Evolutionary conservation across 2,797 vertebrate species (phyloP).

Genomic region (Tapirus indicus): DNA sequence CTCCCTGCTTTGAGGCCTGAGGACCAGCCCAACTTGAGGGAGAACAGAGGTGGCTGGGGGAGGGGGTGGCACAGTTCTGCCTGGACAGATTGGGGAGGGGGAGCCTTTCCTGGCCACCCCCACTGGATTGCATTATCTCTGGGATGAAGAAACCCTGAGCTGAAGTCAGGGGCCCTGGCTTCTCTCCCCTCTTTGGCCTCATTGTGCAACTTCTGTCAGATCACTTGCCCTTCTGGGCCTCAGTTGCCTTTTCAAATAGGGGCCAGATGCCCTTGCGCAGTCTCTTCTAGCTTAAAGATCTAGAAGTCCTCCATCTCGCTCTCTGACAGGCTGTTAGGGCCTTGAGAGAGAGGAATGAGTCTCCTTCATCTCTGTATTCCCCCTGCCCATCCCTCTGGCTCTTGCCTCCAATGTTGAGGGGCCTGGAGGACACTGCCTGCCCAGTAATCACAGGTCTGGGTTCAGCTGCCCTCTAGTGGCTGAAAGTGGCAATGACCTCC

Average conservation of each 20-base stretch:
- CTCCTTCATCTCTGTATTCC: background rate
- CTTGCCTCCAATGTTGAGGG: background rate
- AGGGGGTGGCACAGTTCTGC: background rate
- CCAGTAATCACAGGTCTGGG: background rate
- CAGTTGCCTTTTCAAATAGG: background rate
- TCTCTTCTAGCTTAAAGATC: background rate
- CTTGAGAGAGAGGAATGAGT: background rate
- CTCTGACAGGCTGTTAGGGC: background rate
- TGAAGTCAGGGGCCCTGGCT: background rate
- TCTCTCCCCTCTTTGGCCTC: background rate
- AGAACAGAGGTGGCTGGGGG: background rate
- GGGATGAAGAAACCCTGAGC: background rate
- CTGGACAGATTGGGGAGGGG: background rate
- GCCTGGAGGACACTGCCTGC: background rate
- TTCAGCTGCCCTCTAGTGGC: conserved; percentile 71
- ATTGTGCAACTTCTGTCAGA: background rate
- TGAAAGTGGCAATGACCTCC: background rate
- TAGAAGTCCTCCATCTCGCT: background rate
- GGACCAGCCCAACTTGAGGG: background rate
- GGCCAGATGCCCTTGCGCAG: background rate
- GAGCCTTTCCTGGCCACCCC: background rate
- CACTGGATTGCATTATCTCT: background rate
- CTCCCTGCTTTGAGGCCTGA: background rate
- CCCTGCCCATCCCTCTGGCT: background rate
- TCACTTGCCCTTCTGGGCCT: background rate